These are phyloP conservation scores for Ciconia maguari DNA, from an alignment of 2,113 vertebrate species.

Conservation along the genomic window DNA sequence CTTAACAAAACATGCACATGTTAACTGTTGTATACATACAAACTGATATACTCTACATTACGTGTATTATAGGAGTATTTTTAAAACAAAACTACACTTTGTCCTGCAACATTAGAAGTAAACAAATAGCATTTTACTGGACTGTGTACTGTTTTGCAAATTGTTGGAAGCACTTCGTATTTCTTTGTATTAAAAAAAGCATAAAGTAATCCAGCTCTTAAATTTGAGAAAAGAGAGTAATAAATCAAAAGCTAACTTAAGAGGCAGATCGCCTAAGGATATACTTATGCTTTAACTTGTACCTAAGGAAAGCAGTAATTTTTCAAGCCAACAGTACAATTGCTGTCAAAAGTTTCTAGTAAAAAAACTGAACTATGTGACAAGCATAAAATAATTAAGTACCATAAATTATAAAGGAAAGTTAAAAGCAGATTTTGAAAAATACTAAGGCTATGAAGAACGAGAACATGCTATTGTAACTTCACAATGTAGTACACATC, in stretches of 20 bases:
- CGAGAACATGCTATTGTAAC: background rate
- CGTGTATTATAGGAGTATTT: fast-evolving
- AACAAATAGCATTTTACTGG: background rate
- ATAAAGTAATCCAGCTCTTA: background rate
- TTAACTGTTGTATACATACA: background rate
- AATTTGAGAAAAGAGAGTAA: background rate
- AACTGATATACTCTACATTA: background rate
- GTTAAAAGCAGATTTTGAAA: background rate
- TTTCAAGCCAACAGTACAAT: background rate
- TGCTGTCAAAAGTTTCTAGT: background rate
- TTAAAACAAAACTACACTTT: background rate
- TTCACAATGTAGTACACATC: background rate
- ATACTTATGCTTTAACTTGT: background rate
- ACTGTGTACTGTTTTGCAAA: background rate
- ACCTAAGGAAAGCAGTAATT: background rate
- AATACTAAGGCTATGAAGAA: background rate
- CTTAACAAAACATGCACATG: background rate
- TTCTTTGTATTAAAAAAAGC: background rate
- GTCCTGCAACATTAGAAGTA: background rate
- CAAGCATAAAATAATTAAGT: background rate
- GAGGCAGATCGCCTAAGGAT: background rate
- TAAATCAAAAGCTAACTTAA: background rate
- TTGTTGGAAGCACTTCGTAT: background rate
- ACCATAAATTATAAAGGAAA: background rate
- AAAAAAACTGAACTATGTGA: background rate